A percentile compares a stretch with the other conserved stretches of the same genome.
Conservation (phyloP, 2,113 vertebrate species). For the Neodon shergylaensis region DNA sequence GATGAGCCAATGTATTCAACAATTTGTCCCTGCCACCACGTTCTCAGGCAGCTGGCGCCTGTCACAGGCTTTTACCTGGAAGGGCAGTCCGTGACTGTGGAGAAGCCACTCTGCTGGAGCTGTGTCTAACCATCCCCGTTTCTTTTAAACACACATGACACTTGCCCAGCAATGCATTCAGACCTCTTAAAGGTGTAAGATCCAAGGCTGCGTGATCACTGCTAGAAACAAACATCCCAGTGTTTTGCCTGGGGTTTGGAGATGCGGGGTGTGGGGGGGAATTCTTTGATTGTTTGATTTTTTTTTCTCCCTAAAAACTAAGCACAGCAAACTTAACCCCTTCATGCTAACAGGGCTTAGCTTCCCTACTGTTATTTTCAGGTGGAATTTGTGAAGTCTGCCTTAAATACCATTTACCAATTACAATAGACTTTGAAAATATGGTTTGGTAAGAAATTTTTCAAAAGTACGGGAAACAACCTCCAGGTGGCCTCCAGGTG, state of each 20-base stretch:
- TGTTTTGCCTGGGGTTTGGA: neutral
- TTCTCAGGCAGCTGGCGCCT: constrained; percentile 71
- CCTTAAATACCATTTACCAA: neutral
- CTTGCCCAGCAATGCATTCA: constrained; percentile 63
- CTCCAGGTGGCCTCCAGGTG: no score
- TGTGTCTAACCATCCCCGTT: constrained; percentile 57
- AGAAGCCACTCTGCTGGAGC: constrained; percentile 60
- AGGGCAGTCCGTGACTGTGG: constrained; percentile 48
- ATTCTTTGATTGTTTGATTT: neutral
- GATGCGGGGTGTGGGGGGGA: neutral
- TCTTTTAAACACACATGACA: constrained; percentile 78
- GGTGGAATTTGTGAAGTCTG: neutral
- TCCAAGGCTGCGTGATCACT: neutral
- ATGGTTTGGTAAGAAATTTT: neutral
- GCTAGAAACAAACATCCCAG: neutral
- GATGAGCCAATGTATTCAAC: constrained; percentile 86
- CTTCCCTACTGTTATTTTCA: neutral
- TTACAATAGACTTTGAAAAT: constrained; percentile 20
- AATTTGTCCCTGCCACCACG: constrained; percentile 77
- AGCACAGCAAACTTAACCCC: constrained; percentile 48
- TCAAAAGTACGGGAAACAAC: neutral
- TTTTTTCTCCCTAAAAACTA: constrained; percentile 17
- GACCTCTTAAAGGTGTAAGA: constrained; percentile 78
- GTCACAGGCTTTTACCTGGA: constrained; percentile 46
- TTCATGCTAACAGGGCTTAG: neutral